Evolutionary conservation across 2,797 vertebrate genomes (phyloP), one percentile per base, ranked within the genome.

Genomic region (Dendrocincla tyrannina): DNA sequence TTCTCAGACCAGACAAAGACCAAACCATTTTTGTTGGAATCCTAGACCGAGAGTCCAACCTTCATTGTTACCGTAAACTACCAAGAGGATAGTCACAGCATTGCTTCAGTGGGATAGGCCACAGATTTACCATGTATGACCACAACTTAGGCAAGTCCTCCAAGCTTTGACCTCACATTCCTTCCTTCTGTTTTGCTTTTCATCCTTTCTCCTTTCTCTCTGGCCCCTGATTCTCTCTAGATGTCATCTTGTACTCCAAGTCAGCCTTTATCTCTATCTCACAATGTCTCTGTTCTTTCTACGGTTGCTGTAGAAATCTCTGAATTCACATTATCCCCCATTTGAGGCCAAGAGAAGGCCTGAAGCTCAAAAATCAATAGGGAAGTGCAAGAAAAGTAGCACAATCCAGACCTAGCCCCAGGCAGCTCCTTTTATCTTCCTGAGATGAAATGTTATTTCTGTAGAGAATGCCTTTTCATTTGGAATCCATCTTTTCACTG

Each of bases 361-460:
- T 90, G 60, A 89, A 95, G 88, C 74, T 91, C 59, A 95, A 90
- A 93, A 95, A 96, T 96, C 96, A 95, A 95, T 96, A 95, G 89
- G 91, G 89, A 96, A 96, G 94, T 96, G 83, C 88, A 95, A 93
- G 88, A 90, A 95, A 93, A 93, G 85, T 85, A 95, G 83, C 70
- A 88, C 89, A 95, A 74, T 94, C 88, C 91, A 82, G 88, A 94
- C 85, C 89, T 94, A 95, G 83, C 93, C 88, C 95, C 77, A 93
- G 95, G 96, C 93, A 88, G 70, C 70, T 94, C 56, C 95, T 96
- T 96, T 97, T 95, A 95, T 97, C 93, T 96, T 91, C 85, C 90
- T 74, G 85, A 95, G 85, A 96, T 95, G 80, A 95, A 96, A 95
- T 93, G 94, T 90, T 94, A 94, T 96, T 95, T 96, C 74, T 91